Percentiles rank a stretch among this genome's conserved stretches.
Conservation (phyloP, 2,113 vertebrate genomes). For the Athene cunicularia region DNA sequence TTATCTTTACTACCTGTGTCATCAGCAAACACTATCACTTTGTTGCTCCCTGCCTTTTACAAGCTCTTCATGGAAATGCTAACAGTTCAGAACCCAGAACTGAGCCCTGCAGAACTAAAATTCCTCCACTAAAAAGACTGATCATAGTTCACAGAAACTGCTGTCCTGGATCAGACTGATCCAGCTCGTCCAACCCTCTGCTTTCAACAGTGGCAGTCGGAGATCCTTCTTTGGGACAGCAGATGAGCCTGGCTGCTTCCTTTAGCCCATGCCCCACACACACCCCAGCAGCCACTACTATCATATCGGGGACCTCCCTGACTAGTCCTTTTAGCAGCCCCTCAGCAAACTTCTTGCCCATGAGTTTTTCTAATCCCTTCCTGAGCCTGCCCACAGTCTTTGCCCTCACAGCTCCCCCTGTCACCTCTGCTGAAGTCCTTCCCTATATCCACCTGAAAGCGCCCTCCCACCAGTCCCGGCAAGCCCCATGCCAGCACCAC, state of each 20-base stretch:
- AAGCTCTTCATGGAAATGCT: background rate
- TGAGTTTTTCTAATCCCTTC: background rate
- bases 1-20: background rate
- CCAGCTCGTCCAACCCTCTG: rapidly evolving
- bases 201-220: background rate
- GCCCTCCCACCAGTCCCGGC: background rate
- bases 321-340: background rate
- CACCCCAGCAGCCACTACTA: background rate
- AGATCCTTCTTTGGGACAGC: background rate
- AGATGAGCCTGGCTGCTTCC: background rate
- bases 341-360: background rate
- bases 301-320: rapidly evolving
- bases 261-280: background rate
- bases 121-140: background rate
- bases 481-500: background rate
- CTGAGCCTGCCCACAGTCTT: background rate
- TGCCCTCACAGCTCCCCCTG: too few species aligned
- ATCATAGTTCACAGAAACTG: background rate
- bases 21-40: background rate
- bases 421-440: background rate
- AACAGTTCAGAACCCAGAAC: background rate
- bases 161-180: background rate
- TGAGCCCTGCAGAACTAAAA: background rate
- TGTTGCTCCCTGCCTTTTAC: background rate
- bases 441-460: background rate